phyloP scores from a whole-genome alignment of 2,797 vertebrate genomes.

The Ispidina picta region DNA sequence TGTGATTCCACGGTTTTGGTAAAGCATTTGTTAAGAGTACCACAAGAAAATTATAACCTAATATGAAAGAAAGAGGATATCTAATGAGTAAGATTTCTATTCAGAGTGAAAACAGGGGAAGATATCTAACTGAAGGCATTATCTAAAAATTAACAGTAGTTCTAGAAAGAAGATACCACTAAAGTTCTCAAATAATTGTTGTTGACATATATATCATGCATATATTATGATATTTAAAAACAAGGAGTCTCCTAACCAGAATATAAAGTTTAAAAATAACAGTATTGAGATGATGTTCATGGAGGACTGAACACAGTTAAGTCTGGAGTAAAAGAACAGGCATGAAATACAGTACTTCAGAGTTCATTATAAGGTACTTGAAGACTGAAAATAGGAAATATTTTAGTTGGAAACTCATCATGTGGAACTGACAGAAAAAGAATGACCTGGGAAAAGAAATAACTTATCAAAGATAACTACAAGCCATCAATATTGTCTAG shows the following conservation, averaged over 20 bases:
- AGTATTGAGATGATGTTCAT: neutral
- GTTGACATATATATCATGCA: neutral
- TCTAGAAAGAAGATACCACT: neutral
- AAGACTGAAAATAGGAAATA: neutral
- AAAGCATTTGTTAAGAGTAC: neutral
- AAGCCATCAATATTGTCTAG: neutral
- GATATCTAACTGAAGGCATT: neutral
- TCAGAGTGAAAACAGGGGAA: neutral
- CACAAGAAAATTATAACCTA: neutral
- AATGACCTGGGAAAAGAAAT: neutral
- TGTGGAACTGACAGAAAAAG: neutral
- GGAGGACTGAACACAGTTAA: neutral
- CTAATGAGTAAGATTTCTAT: neutral
- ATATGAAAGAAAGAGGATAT: neutral
- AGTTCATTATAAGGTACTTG: neutral
- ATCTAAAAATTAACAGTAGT: neutral
- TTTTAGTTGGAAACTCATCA: neutral
- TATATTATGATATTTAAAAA: neutral
- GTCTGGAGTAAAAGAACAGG: neutral
- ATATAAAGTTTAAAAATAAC: neutral
- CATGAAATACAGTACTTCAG: neutral
- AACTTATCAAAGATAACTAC: neutral
- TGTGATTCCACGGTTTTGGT: neutral
- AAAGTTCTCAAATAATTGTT: neutral
- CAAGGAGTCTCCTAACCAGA: neutral